phyloP scores from a whole-genome alignment of 2,888 invertebrate species.

The Lepidochitona cinerea region DNA sequence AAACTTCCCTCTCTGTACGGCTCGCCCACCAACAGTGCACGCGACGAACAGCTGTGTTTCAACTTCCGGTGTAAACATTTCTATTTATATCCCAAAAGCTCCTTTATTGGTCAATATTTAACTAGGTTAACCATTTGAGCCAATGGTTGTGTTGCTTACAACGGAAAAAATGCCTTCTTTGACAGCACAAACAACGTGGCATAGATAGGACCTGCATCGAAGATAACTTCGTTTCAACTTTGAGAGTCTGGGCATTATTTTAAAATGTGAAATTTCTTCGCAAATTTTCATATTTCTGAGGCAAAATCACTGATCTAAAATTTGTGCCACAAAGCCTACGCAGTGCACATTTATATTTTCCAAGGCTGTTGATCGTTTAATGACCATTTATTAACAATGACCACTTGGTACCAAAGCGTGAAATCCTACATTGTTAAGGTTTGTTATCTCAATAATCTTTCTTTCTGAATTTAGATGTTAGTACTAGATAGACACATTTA shows the following conservation, averaged over 20 bases:
- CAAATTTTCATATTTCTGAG: no score
- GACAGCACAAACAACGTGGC: conserved; percentile 32
- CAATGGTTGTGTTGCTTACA: neutral
- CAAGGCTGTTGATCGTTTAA: conserved; percentile 6
- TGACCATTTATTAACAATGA: conserved; percentile 25
- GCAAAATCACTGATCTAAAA: no score
- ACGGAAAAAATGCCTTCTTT: neutral
- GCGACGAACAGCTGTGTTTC: neutral
- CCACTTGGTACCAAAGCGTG: conserved; percentile 42
- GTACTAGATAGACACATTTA: no score
- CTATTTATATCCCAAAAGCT: neutral
- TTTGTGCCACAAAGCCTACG: no score
- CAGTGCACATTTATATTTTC: no score
- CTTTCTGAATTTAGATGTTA: no score
- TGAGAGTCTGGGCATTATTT: no score
- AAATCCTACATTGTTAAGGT: conserved; percentile 52
- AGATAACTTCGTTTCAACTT: no score
- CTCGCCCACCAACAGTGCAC: no score
- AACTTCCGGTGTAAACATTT: conserved; percentile 6
- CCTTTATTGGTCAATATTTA: neutral
- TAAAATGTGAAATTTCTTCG: no score
- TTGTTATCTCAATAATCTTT: conserved; percentile 8
- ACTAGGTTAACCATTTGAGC: neutral
- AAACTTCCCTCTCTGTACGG: no score
- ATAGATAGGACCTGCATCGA: no score